Percentiles rank a stretch among this genome's conserved stretches.
Evolutionary conservation across 1,140 invertebrate genomes (phyloP).

Genomic region (Oscheius sp.): DNA sequence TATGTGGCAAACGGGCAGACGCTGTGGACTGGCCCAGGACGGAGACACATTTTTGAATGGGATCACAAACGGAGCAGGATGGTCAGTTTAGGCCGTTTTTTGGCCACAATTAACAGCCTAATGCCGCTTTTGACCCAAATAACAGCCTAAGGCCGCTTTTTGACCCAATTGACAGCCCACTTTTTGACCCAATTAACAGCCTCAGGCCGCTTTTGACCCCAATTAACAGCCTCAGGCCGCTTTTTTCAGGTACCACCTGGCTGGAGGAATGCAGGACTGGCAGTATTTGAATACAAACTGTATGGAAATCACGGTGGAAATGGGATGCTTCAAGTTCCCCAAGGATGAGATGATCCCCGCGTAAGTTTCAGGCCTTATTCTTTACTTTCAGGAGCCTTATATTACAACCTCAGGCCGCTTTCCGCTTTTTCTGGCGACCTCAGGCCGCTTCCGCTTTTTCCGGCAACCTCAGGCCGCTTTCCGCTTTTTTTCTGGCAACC

Average conservation of each 20-base stretch:
- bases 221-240: too few relatives aligned
- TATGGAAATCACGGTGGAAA: conserved; percentile 89
- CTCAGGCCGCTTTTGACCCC: too few relatives aligned
- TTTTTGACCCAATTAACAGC: too few relatives aligned
- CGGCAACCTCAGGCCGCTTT: too few relatives aligned
- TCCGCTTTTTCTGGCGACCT: too few relatives aligned
- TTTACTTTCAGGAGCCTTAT: neutral
- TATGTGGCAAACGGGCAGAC: conserved; percentile 58
- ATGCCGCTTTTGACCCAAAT: too few relatives aligned
- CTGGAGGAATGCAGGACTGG: conserved; percentile 92
- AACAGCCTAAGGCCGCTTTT: too few relatives aligned
- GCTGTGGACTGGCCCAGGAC: conserved; percentile 48
- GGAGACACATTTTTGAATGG: conserved; percentile 65
- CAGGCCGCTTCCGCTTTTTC: too few relatives aligned
- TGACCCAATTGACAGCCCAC: too few relatives aligned
- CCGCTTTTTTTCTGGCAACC: too few relatives aligned
- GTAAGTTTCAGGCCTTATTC: neutral
- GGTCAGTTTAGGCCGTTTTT: conserved; percentile 67
- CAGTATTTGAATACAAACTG: conserved; percentile 88
- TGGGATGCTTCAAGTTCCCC: conserved; percentile 90
- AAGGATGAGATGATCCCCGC: conserved; percentile 70
- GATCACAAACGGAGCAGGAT: conserved; percentile 82
- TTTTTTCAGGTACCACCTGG: conserved; percentile 59
- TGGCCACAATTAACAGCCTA: neutral
- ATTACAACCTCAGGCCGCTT: too few relatives aligned